Conservation (phyloP, 2,888 invertebrate genomes). For the Mayetiola destructor region DNA sequence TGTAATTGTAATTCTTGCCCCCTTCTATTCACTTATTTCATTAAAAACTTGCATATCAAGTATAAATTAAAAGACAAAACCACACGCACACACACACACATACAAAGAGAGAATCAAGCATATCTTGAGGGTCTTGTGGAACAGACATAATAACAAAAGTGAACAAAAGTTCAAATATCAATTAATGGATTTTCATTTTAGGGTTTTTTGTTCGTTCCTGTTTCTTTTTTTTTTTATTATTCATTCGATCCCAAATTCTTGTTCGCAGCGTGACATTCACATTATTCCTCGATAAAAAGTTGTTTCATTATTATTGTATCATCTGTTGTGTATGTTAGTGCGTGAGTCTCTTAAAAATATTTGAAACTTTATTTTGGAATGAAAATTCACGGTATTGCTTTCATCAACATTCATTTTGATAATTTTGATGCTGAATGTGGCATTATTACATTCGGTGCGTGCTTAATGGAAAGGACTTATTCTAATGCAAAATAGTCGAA, state of each 20-base stretch:
- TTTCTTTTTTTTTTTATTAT: slow-evolving; percentile 6
- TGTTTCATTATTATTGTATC: not conserved
- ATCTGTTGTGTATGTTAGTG: not conserved
- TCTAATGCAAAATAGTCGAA: not conserved
- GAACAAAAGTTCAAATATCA: too few species aligned
- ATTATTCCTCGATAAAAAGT: too few species aligned
- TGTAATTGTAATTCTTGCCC: too few species aligned
- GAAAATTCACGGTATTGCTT: not conserved
- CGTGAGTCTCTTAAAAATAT: slow-evolving; percentile 7
- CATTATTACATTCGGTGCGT: not conserved
- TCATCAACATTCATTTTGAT: not conserved
- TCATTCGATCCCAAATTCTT: slow-evolving; percentile 1
- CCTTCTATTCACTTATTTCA: too few species aligned
- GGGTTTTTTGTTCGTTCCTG: not conserved
- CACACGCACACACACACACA: not conserved
- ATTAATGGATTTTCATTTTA: slow-evolving; percentile 2
- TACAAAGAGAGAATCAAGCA: not conserved
- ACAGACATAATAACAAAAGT: not conserved
- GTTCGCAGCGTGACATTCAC: not conserved
- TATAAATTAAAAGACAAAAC: too few species aligned
- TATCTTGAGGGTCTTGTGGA: not conserved
- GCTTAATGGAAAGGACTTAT: not conserved
- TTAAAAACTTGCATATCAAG: too few species aligned
- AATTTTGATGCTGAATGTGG: not conserved
- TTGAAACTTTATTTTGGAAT: slow-evolving; percentile 7